Conservation (phyloP, 2,888 invertebrate genomes). For the Torymus auratus region DNA sequence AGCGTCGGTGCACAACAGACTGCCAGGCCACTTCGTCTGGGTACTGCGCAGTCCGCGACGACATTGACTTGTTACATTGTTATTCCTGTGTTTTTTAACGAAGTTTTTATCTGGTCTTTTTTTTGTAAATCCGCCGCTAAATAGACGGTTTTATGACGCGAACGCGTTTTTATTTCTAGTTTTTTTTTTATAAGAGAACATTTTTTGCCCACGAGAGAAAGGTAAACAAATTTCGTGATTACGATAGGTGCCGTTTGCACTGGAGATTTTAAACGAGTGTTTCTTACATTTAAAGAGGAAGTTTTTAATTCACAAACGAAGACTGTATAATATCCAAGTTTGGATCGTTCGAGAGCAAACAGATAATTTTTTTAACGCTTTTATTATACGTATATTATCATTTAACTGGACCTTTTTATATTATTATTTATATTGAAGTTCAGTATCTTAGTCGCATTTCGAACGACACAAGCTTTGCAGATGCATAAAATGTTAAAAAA, state of each 20-base stretch:
- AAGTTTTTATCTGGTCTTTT: conserved; percentile 57
- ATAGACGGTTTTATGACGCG: conserved; percentile 29
- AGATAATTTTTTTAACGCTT: too few species aligned
- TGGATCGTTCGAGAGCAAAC: too few species aligned
- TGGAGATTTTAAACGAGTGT: too few species aligned
- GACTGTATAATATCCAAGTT: too few species aligned
- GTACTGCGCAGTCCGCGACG: conserved; percentile 64
- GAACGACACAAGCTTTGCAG: too few species aligned
- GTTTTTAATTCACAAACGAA: too few species aligned
- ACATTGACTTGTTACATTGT: neutral
- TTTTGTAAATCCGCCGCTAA: conserved; percentile 45
- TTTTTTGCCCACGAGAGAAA: too few species aligned
- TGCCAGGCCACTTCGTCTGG: conserved; percentile 71
- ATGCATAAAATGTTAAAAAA: neutral
- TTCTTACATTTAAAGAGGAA: too few species aligned
- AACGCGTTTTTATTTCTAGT: conserved; percentile 50
- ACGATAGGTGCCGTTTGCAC: too few species aligned
- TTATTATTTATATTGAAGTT: neutral
- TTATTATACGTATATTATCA: too few species aligned
- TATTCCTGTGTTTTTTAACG: conserved; percentile 29
- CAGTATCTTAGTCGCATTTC: neutral
- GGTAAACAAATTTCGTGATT: too few species aligned
- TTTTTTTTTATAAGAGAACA: conserved; percentile 19
- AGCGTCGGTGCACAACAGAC: conserved; percentile 67
- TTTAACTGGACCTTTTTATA: neutral